Percentiles rank a stretch among this genome's conserved stretches.
These are phyloP conservation scores for Hyla sarda DNA, from an alignment of 2,113 vertebrate species.

Conservation along the genomic window DNA sequence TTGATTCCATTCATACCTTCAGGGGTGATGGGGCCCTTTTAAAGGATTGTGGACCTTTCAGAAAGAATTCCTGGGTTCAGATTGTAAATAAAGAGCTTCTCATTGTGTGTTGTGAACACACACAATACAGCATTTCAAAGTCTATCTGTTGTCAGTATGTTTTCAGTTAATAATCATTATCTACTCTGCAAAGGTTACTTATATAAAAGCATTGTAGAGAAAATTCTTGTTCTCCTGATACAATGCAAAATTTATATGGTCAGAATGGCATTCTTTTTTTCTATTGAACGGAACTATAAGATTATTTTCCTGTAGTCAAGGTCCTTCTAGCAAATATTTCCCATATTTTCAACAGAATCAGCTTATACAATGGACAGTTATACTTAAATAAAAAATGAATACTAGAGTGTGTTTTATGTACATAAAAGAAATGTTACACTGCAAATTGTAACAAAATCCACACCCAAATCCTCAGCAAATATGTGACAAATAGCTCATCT, in stretches of 20 bases:
- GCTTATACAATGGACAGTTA: not conserved
- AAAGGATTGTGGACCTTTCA: slow-evolving; percentile 44
- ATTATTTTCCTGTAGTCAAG: not conserved
- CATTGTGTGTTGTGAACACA: not conserved
- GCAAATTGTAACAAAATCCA: too few relatives aligned
- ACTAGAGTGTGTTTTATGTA: too few relatives aligned
- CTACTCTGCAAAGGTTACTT: not conserved
- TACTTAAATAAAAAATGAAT: too few relatives aligned
- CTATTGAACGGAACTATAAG: not conserved
- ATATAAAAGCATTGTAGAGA: not conserved
- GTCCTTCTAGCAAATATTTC: not conserved
- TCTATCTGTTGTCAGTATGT: not conserved
- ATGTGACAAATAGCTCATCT: too few relatives aligned
- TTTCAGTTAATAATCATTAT: slow-evolving; percentile 33
- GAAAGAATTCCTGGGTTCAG: slow-evolving; percentile 37
- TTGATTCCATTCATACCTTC: slow-evolving; percentile 54
- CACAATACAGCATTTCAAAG: not conserved
- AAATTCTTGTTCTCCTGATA: not conserved
- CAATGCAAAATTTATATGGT: slow-evolving; percentile 1
- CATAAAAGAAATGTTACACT: too few relatives aligned
- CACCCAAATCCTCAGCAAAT: too few relatives aligned
- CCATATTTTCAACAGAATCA: not conserved
- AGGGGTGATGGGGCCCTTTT: slow-evolving; percentile 46
- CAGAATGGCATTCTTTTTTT: not conserved
- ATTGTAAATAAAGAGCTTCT: slow-evolving; percentile 31